Conservation (phyloP, 2,888 invertebrate species). For the Subacronicta megacephala region DNA sequence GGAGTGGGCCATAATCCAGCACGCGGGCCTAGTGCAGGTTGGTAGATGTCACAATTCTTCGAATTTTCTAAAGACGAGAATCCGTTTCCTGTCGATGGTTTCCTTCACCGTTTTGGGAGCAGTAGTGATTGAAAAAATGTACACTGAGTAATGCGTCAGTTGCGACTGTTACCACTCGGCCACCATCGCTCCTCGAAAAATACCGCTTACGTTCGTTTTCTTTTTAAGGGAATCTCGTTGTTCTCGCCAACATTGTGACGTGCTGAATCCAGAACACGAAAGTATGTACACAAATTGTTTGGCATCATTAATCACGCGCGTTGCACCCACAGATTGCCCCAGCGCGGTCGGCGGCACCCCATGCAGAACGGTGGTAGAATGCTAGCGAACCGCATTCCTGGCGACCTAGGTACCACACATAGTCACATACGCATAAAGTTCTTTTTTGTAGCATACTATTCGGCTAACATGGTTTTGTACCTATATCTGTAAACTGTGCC, state of each 20-base stretch:
- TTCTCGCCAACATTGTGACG: conserved; percentile 6
- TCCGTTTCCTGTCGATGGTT: no score
- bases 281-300: conserved; percentile 29
- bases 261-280: conserved; percentile 8
- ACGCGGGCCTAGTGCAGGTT: no score
- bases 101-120: no score
- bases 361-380: conserved; percentile 12
- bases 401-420: conserved; percentile 1
- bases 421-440: background rate
- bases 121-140: no score
- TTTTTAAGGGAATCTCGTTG: background rate
- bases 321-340: conserved; percentile 26
- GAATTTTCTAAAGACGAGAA: no score
- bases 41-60: no score
- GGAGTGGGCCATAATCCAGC: no score
- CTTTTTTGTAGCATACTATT: conserved; percentile 21
- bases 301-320: conserved; percentile 35
- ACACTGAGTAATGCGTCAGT: no score
- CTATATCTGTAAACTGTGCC: conserved; percentile 5
- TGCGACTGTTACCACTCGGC: no score
- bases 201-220: no score
- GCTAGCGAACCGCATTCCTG: conserved; percentile 20
- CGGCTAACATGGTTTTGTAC: conserved; percentile 17
- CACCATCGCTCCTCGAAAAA: no score
- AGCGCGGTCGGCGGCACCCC: no score